phyloP scores from a whole-genome alignment of 2,113 vertebrate species.

The Phocoena phocoena region DNA sequence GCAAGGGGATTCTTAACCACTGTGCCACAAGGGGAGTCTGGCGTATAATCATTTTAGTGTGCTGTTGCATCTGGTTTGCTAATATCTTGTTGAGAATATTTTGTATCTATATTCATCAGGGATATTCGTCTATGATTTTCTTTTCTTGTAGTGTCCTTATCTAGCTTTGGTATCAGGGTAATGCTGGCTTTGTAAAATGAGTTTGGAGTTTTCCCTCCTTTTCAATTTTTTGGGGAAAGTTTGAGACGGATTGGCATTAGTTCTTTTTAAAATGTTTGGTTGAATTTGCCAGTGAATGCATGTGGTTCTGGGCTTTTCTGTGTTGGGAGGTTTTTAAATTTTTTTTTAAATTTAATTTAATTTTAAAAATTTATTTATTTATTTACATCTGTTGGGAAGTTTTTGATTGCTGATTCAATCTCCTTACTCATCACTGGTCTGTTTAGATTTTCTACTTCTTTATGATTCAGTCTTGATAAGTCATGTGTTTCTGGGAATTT shows the following conservation, averaged over 20 bases:
- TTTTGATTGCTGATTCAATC: not conserved
- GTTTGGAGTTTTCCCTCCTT: not conserved
- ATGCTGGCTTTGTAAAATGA: not conserved
- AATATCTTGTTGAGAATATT: not conserved
- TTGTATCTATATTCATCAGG: not conserved
- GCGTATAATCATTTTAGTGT: not conserved
- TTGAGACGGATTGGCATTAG: not conserved
- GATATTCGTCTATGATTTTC: not conserved
- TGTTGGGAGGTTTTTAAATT: not conserved
- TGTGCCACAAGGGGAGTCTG: not conserved
- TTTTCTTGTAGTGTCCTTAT: not conserved
- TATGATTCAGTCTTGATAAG: not conserved
- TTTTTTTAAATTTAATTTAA: too few relatives aligned
- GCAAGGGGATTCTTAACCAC: not conserved
- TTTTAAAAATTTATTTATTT: too few relatives aligned
- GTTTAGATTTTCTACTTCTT: not conserved
- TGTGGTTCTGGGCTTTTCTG: not conserved
- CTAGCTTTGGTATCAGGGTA: not conserved
- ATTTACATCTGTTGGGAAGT: not conserved
- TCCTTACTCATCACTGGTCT: not conserved
- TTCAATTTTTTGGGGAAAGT: not conserved
- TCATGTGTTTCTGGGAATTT: not conserved
- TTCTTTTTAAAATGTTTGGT: not conserved
- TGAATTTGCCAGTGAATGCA: not conserved
- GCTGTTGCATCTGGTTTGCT: not conserved